Evolutionary conservation across 1,140 invertebrate species (phyloP).

Genomic region (Lasioglossum albipes): DNA sequence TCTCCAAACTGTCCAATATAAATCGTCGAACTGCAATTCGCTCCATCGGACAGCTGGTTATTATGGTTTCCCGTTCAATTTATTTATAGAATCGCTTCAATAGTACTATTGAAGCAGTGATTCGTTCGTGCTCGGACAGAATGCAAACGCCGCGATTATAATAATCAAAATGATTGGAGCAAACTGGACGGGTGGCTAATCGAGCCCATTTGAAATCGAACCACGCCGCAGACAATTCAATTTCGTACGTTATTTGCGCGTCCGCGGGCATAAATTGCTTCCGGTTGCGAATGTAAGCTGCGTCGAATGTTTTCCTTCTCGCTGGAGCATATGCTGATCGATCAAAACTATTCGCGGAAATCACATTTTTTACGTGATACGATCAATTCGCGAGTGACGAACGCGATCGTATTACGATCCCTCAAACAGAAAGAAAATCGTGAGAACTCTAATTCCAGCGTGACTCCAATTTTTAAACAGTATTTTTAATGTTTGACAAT

Average conservation of each 20-base stretch:
- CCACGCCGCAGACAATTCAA: slow-evolving; percentile 9
- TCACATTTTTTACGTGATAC: no score
- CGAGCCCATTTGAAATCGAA: slow-evolving; percentile 1
- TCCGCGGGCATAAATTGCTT: not conserved
- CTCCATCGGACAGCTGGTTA: no score
- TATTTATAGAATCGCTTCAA: slow-evolving; percentile 4
- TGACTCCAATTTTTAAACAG: no score
- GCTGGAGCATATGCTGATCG: no score
- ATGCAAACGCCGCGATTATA: slow-evolving; percentile 13
- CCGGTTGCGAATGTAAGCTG: not conserved
- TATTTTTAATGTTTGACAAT: no score
- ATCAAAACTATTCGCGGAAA: no score
- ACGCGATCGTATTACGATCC: no score
- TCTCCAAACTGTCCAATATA: no score
- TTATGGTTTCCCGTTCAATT: not conserved
- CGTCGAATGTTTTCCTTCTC: not conserved
- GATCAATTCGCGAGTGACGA: no score
- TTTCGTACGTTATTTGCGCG: not conserved
- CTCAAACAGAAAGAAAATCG: no score
- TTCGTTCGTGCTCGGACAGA: not conserved
- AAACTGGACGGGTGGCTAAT: not conserved
- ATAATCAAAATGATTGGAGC: not conserved
- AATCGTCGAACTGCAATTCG: not conserved
- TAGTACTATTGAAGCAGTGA: not conserved
- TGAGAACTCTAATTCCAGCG: no score